A percentile compares a stretch with the other conserved stretches of the same genome.
phyloP scores from a whole-genome alignment of 2,113 vertebrate species.

The Progne subis region DNA sequence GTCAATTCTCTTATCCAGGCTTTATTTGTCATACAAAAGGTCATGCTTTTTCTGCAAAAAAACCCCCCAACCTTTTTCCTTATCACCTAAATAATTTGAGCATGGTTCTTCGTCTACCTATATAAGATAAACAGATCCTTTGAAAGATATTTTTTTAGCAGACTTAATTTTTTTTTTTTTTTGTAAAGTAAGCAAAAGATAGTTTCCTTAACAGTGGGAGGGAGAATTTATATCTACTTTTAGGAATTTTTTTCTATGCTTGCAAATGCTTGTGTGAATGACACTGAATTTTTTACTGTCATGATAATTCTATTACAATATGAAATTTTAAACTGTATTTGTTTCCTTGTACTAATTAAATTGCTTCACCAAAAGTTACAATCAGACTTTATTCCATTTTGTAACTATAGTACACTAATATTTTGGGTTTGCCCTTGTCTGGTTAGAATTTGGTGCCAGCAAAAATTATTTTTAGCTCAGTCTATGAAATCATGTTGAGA shows the following conservation, averaged over 20 bases:
- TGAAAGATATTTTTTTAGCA: not conserved
- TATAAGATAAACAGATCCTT: not conserved
- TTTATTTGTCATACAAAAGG: not conserved
- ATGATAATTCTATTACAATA: not conserved
- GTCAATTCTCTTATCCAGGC: not conserved
- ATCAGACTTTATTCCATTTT: not conserved
- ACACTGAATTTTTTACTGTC: not conserved
- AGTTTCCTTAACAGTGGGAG: not conserved
- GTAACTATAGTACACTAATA: not conserved
- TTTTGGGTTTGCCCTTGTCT: not conserved
- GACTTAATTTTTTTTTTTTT: not conserved
- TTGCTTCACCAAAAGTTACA: not conserved
- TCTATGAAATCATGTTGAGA: slow-evolving; percentile 2
- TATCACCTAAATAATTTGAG: not conserved
- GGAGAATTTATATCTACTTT: rapidly evolving
- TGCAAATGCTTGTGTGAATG: not conserved
- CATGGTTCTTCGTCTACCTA: not conserved
- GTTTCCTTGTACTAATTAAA: not conserved
- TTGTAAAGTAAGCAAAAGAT: not conserved
- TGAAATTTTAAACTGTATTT: not conserved
- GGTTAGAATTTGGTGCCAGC: not conserved
- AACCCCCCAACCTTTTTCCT: not conserved
- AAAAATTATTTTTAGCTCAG: slow-evolving; percentile 25
- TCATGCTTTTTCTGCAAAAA: not conserved
- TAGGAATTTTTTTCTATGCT: not conserved